phyloP scores from a whole-genome alignment of 2,888 invertebrate species.

The Agrypnus murinus region DNA sequence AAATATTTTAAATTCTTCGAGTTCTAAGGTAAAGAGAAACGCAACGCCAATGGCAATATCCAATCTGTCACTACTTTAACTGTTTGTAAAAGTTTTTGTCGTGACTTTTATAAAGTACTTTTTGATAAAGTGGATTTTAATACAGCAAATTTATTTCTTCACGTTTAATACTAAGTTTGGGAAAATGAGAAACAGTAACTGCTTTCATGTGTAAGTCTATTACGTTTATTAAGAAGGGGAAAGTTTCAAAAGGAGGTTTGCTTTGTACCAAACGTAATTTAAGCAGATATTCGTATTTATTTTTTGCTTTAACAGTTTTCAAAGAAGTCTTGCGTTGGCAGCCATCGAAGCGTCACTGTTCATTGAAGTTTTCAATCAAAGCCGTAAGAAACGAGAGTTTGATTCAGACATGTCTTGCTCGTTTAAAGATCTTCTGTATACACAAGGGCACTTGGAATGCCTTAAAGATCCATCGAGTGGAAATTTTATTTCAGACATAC shows the following conservation, averaged over 20 bases:
- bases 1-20: slow-evolving; percentile 19
- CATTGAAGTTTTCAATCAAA: slow-evolving; percentile 51
- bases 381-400: slow-evolving; percentile 42
- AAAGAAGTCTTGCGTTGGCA: slow-evolving; percentile 46
- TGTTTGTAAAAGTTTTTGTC: slow-evolving; percentile 24
- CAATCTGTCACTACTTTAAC: slow-evolving; percentile 26
- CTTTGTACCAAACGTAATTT: slow-evolving; percentile 48
- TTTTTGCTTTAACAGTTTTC: slow-evolving; percentile 49
- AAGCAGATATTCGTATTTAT: slow-evolving; percentile 49
- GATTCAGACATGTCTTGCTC: slow-evolving; percentile 45
- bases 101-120: slow-evolving; percentile 25
- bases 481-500: slow-evolving; percentile 31
- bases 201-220: slow-evolving; percentile 16
- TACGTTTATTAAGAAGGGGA: slow-evolving; percentile 33
- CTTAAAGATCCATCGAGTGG: slow-evolving; percentile 22
- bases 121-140: slow-evolving; percentile 25
- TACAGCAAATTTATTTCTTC: slow-evolving; percentile 1
- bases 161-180: no score
- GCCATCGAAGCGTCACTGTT: slow-evolving; percentile 45
- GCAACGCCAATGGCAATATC: slow-evolving; percentile 25
- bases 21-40: slow-evolving; percentile 12
- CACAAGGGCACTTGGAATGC: slow-evolving; percentile 31
- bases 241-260: neutral
- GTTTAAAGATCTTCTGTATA: slow-evolving; percentile 36
- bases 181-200: neutral